Conservation (phyloP, 2,888 invertebrate species). For the Adelognathus sp. region DNA sequence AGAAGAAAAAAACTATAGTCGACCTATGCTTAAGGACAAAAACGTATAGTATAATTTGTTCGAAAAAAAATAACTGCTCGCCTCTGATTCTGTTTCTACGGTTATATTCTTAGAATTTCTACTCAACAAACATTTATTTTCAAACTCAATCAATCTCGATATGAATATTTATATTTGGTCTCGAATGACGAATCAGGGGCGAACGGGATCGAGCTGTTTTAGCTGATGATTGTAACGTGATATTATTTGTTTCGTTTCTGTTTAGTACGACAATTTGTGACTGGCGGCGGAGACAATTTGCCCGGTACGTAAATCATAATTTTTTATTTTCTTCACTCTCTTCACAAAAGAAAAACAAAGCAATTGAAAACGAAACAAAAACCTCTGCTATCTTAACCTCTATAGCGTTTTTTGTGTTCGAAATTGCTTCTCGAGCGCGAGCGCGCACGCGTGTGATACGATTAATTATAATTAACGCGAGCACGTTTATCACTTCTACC, state of each 20-base stretch:
- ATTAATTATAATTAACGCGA: constrained; percentile 13
- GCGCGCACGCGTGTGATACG: constrained; percentile 24
- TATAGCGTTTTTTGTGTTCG: constrained; percentile 32
- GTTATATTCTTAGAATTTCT: not conserved
- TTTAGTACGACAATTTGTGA: constrained; percentile 82
- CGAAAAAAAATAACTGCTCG: constrained; percentile 71
- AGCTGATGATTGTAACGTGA: constrained; percentile 77
- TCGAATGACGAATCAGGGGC: constrained; percentile 66
- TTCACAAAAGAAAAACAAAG: constrained; percentile 65
- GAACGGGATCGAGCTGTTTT: constrained; percentile 72
- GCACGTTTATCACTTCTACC: constrained; percentile 29
- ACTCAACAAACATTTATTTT: not conserved
- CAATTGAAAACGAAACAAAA: not conserved
- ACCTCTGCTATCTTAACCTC: constrained; percentile 28
- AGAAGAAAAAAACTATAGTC: constrained; percentile 43
- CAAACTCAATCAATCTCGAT: no score
- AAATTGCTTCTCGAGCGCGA: constrained; percentile 41
- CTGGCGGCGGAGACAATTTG: constrained; percentile 82
- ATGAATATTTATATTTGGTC: constrained; percentile 34
- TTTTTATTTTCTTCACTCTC: constrained; percentile 74
- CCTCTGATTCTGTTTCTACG: constrained; percentile 70
- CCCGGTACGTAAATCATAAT: constrained; percentile 82
- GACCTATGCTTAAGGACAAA: constrained; percentile 62
- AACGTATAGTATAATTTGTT: constrained; percentile 68
- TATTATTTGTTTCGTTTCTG: constrained; percentile 81